These are phyloP conservation scores for Leptosomus discolor DNA, from an alignment of 2,113 vertebrate species.

Conservation along the genomic window DNA sequence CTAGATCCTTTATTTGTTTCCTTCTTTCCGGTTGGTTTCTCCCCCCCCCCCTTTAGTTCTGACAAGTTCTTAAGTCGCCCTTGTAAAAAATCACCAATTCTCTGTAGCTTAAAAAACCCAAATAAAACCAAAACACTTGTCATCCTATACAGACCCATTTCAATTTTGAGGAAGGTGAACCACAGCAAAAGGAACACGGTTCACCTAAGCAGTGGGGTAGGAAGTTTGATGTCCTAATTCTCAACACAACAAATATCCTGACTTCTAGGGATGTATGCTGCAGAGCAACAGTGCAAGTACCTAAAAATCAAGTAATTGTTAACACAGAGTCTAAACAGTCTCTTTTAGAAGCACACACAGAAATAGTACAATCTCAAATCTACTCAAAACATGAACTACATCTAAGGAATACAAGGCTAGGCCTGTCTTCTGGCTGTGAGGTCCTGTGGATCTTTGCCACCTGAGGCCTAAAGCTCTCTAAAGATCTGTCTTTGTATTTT, in stretches of 20 bases:
- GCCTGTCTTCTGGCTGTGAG: neutral
- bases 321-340: neutral
- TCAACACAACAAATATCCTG: neutral
- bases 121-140: no score
- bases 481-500: neutral
- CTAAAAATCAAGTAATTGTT: neutral
- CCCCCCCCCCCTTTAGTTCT: fast-evolving
- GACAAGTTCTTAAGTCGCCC: neutral
- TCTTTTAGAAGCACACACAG: neutral
- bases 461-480: neutral
- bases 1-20: neutral
- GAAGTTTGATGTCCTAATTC: neutral
- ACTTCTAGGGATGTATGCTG: neutral
- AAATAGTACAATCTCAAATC: neutral
- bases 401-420: neutral
- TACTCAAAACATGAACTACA: neutral
- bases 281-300: neutral
- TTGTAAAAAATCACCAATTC: neutral
- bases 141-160: neutral
- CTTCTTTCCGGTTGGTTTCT: neutral
- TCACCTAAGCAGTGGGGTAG: neutral
- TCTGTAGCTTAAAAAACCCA: neutral
- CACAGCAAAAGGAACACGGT: neutral
- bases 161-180: neutral
- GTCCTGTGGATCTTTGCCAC: neutral